A percentile compares a stretch with the other conserved stretches of the same genome.
These are phyloP conservation scores for Tetragonula clypearis DNA, from an alignment of 1,140 invertebrate genomes.

Conservation along the genomic window DNA sequence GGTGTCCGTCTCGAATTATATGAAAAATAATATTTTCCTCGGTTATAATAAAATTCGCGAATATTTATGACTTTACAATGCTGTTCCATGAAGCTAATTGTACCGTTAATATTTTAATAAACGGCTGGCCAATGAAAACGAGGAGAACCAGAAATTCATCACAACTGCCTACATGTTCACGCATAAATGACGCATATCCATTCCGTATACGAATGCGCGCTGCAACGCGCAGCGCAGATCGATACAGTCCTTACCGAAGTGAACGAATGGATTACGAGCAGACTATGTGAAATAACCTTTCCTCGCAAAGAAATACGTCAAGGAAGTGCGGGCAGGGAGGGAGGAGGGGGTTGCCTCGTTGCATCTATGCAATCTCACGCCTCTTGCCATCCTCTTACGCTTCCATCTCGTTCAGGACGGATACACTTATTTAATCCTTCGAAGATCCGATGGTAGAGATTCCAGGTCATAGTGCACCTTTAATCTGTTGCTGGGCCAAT, in stretches of 20 bases:
- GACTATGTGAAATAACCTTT: slow-evolving; percentile 52
- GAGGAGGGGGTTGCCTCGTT: not conserved
- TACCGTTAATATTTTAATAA: slow-evolving; percentile 9
- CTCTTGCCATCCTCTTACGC: not conserved
- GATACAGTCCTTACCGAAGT: slow-evolving; percentile 67
- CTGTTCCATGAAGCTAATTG: not conserved
- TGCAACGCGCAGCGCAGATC: slow-evolving; percentile 49
- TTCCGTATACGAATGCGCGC: slow-evolving; percentile 57
- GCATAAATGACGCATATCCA: slow-evolving; percentile 49
- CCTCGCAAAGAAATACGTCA: not conserved
- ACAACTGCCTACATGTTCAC: not conserved
- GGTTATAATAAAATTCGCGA: not conserved
- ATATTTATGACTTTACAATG: not conserved
- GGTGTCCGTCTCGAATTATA: not conserved
- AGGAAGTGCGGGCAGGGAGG: not conserved
- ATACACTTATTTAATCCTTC: slow-evolving; percentile 10
- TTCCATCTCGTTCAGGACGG: not conserved
- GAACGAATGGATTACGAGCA: slow-evolving; percentile 67
- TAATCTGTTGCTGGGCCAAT: no score
- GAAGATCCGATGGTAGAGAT: not conserved
- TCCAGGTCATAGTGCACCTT: no score
- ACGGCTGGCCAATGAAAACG: not conserved
- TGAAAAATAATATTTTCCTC: not conserved
- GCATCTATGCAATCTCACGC: not conserved
- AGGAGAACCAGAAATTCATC: not conserved